These are phyloP conservation scores for Stegastes partitus DNA, from an alignment of 2,113 vertebrate species.

Conservation along the genomic window DNA sequence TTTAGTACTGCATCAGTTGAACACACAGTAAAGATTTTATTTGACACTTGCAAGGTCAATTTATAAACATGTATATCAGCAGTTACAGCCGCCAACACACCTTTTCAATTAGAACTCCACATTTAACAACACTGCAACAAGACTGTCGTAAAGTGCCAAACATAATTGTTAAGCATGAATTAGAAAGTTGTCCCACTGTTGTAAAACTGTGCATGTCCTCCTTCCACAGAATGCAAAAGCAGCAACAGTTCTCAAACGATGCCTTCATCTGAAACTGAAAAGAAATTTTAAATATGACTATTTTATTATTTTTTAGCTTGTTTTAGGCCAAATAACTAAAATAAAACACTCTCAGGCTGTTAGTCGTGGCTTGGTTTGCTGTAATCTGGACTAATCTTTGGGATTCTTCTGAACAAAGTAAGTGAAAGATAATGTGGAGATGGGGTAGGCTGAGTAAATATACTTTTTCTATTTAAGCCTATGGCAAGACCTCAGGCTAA, in stretches of 20 bases:
- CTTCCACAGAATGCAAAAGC: neutral
- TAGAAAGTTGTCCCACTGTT: slow-evolving; percentile 19
- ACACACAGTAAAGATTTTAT: slow-evolving; percentile 63
- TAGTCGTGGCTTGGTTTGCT: slow-evolving; percentile 23
- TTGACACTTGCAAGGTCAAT: slow-evolving; percentile 61
- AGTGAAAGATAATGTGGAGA: slow-evolving; percentile 19
- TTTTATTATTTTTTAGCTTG: neutral
- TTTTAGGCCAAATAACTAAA: neutral
- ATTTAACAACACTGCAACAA: slow-evolving; percentile 42
- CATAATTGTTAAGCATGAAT: slow-evolving; percentile 39
- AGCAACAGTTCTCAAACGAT: neutral
- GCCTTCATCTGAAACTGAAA: neutral
- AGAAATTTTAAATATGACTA: neutral
- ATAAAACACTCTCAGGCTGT: neutral
- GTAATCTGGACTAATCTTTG: slow-evolving; percentile 5
- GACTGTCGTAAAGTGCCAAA: slow-evolving; percentile 32
- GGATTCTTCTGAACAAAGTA: slow-evolving; percentile 5
- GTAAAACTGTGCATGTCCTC: slow-evolving; percentile 28
- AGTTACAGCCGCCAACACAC: slow-evolving; percentile 38
- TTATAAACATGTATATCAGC: slow-evolving; percentile 57
- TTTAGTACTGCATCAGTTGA: slow-evolving; percentile 7
- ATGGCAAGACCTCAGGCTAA: slow-evolving; percentile 36
- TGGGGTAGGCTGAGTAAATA: slow-evolving; percentile 19
- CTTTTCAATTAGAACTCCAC: slow-evolving; percentile 63
- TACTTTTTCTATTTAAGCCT: slow-evolving; percentile 27